Percentiles rank a stretch among this genome's conserved stretches.
Evolutionary conservation across 2,797 vertebrate species (phyloP).

Genomic region (Pseudochirops cupreus): DNA sequence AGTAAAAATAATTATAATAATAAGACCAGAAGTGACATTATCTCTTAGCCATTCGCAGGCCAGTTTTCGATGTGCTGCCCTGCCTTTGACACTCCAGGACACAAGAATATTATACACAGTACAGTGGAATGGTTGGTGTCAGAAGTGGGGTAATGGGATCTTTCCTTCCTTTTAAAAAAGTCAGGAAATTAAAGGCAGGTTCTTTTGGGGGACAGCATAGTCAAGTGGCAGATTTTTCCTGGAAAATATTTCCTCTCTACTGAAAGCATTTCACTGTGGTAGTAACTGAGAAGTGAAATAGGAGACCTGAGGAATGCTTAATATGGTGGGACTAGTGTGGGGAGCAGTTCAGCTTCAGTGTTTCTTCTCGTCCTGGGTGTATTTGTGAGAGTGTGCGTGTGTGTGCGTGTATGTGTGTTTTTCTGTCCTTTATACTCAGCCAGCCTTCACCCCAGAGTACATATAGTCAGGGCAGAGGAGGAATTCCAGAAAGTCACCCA

Average conservation of each 20-base stretch:
- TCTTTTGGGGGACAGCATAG: neutral
- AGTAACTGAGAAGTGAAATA: neutral
- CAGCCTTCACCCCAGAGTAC: neutral
- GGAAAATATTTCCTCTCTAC: neutral
- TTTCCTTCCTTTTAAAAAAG: neutral
- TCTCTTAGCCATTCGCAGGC: neutral
- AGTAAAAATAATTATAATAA: neutral
- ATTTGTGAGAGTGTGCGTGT: neutral
- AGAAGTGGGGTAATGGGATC: neutral
- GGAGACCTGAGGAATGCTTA: neutral
- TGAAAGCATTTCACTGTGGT: neutral
- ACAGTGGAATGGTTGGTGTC: neutral
- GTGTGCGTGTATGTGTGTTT: neutral
- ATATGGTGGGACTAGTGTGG: neutral
- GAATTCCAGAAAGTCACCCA: neutral
- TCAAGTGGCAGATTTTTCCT: neutral
- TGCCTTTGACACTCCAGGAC: neutral
- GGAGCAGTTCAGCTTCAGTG: neutral
- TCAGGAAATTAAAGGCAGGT: neutral
- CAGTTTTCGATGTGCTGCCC: neutral
- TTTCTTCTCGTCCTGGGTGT: neutral
- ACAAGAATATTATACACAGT: neutral
- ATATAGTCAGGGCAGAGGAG: neutral
- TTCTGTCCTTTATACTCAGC: neutral
- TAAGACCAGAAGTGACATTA: neutral